Conservation (phyloP, 2,797 vertebrate genomes). For the Manis javanica region DNA sequence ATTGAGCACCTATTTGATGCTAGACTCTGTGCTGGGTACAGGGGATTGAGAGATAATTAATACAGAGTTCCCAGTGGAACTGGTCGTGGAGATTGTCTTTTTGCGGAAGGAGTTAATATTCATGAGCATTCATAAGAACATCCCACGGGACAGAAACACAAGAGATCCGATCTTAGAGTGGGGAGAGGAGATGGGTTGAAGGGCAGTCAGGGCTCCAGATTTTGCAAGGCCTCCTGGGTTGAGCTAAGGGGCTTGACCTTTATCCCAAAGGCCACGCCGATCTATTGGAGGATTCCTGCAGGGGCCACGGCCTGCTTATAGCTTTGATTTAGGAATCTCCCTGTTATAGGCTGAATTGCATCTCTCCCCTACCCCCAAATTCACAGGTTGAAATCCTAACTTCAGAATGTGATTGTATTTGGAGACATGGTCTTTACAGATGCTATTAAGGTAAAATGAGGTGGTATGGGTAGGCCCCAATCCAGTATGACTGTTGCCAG, state of each 20-base stretch:
- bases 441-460: neutral
- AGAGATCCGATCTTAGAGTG: neutral
- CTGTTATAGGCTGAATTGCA: neutral
- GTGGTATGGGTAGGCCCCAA: no score
- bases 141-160: neutral
- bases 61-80: accelerated
- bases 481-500: neutral
- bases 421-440: neutral
- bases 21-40: accelerated
- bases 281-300: neutral
- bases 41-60: no score
- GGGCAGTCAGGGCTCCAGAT: accelerated
- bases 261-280: neutral
- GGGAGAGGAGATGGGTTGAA: neutral
- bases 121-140: neutral
- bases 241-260: neutral
- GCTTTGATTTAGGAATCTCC: neutral
- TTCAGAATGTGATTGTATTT: neutral
- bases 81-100: accelerated
- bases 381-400: neutral
- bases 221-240: neutral
- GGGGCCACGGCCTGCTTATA: accelerated
- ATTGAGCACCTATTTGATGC: neutral
- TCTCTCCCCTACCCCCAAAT: neutral
- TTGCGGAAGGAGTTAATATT: neutral